A percentile compares a stretch with the other conserved stretches of the same genome.
These are phyloP conservation scores for Drosophila malerkotliana DNA, from an alignment of 1,140 invertebrate genomes.

Conservation along the genomic window DNA sequence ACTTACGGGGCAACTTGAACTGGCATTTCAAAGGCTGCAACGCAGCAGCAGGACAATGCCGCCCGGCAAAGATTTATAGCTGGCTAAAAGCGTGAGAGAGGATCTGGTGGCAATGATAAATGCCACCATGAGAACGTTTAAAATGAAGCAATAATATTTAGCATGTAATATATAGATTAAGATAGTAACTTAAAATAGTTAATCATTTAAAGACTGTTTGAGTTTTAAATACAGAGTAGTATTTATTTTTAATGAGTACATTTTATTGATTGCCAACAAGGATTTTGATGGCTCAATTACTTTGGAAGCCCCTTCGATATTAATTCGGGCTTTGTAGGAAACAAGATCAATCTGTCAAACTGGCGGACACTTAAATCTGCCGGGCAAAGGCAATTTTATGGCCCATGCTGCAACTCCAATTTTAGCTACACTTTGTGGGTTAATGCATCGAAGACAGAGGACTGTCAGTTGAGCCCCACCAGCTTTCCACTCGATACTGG, in stretches of 20 bases:
- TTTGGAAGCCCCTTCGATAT: slow-evolving; percentile 11
- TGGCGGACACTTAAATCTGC: slow-evolving; percentile 36
- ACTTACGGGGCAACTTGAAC: slow-evolving; percentile 77
- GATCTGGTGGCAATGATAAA: slow-evolving; percentile 54
- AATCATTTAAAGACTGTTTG: not conserved
- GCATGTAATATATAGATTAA: slow-evolving; percentile 64
- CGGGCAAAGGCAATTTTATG: slow-evolving; percentile 32
- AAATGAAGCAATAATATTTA: slow-evolving; percentile 64
- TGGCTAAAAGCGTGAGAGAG: slow-evolving; percentile 51
- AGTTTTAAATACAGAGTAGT: too few relatives aligned
- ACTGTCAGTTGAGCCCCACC: slow-evolving; percentile 35
- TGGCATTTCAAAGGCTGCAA: slow-evolving; percentile 77
- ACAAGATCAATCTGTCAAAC: slow-evolving; percentile 50
- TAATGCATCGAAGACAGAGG: slow-evolving; percentile 63
- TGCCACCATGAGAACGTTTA: slow-evolving; percentile 58
- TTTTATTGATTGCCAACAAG: not conserved
- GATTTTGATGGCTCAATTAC: not conserved
- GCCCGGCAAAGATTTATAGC: slow-evolving; percentile 68
- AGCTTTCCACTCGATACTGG: slow-evolving; percentile 3
- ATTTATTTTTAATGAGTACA: not conserved
- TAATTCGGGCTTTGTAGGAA: not conserved
- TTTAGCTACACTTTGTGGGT: slow-evolving; percentile 43
- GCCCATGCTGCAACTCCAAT: slow-evolving; percentile 19
- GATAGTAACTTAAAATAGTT: not conserved
- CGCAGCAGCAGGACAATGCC: slow-evolving; percentile 70